Evolutionary conservation across 35 echinoderm and acorn worm genomes (phyloP).

Genomic region (Patiria miniata): DNA sequence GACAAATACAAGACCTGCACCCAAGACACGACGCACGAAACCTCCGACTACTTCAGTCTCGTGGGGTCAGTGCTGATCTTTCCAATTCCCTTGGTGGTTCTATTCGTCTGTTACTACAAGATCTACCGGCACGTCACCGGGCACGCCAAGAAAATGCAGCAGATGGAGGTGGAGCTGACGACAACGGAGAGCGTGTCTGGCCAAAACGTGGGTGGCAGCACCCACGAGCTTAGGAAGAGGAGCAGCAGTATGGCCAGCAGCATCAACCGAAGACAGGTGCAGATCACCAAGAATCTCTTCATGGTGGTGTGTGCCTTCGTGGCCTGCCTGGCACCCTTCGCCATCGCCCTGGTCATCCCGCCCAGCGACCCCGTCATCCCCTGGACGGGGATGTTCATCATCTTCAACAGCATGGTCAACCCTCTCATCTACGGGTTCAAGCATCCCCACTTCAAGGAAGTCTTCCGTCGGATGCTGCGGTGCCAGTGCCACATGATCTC

Average conservation of each 20-base stretch:
- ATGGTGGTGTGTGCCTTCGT: slow-evolving; percentile 56
- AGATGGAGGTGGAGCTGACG: background rate
- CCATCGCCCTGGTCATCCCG: slow-evolving; percentile 46
- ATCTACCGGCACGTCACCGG: slow-evolving; percentile 55
- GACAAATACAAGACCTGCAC: slow-evolving; percentile 66
- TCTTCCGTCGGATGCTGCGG: slow-evolving; percentile 33
- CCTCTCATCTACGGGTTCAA: slow-evolving; percentile 55
- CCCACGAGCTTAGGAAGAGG: background rate
- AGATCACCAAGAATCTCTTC: slow-evolving; percentile 77
- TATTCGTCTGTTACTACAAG: slow-evolving; percentile 61
- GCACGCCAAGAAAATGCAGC: slow-evolving; percentile 43
- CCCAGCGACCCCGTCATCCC: slow-evolving; percentile 46
- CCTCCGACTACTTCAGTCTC: slow-evolving; percentile 17
- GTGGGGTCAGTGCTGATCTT: slow-evolving; percentile 45
- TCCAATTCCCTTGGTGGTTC: slow-evolving; percentile 48
- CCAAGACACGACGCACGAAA: slow-evolving; percentile 40
- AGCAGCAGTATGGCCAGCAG: background rate
- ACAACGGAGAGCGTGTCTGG: slow-evolving; percentile 6
- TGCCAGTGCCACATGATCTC: slow-evolving; percentile 39
- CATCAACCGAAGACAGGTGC: slow-evolving; percentile 35
- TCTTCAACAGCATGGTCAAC: slow-evolving; percentile 39
- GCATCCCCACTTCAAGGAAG: slow-evolving; percentile 61
- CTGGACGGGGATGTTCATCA: slow-evolving; percentile 29
- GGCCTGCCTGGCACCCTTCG: slow-evolving; percentile 41
- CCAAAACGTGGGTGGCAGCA: background rate